Percentiles rank a stretch among this genome's conserved stretches.
Evolutionary conservation across 2,113 vertebrate genomes (phyloP).

Genomic region (Hyperopisus bebe): DNA sequence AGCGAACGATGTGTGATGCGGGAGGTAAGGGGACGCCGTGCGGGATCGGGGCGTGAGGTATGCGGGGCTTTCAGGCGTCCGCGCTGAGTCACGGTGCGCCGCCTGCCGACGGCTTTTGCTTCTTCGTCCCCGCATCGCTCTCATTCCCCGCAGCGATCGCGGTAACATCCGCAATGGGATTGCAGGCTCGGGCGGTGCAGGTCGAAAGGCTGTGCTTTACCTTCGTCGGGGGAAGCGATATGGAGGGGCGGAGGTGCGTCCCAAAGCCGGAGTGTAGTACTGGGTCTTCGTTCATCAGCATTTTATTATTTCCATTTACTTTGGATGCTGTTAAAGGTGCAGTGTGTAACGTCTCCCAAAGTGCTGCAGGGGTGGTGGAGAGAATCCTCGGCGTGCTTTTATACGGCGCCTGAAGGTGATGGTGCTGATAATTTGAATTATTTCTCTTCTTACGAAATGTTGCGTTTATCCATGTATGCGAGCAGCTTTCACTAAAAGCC

Average conservation of each 20-base stretch:
- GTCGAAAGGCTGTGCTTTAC: background rate
- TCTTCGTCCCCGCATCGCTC: background rate
- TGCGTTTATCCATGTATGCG: background rate
- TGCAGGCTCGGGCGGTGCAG: background rate
- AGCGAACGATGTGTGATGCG: constrained; percentile 7
- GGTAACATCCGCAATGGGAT: background rate
- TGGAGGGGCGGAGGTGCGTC: background rate
- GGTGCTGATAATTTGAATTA: background rate
- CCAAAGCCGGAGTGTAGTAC: background rate
- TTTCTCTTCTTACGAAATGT: background rate
- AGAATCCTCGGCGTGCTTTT: background rate
- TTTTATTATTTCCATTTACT: background rate
- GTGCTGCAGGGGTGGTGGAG: background rate
- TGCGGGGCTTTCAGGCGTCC: background rate
- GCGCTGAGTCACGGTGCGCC: constrained; percentile 16
- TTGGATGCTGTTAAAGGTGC: background rate
- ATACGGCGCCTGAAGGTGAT: background rate
- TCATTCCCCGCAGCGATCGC: background rate
- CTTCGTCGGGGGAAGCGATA: background rate
- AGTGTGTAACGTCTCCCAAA: background rate
- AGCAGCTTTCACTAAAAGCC: background rate
- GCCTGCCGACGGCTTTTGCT: background rate
- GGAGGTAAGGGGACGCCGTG: constrained; percentile 9
- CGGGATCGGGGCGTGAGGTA: background rate
- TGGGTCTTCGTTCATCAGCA: background rate